phyloP scores from a whole-genome alignment of 2,888 invertebrate genomes.

The Drosophila mimetica region DNA sequence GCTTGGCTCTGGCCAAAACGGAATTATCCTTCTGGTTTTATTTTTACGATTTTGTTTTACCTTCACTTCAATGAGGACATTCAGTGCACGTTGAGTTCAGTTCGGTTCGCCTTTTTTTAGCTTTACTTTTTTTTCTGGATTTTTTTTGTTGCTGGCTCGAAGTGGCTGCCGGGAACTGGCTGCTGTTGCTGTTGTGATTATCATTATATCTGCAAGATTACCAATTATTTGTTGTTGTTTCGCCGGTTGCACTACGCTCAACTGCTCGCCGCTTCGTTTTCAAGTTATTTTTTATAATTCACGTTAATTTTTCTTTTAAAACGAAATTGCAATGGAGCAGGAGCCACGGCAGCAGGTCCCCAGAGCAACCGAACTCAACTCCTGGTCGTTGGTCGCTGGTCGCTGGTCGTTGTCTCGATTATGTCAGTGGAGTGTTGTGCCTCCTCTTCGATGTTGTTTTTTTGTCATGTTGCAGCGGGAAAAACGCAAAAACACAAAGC shows the following conservation, averaged over 20 bases:
- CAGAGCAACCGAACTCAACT: conserved; percentile 12
- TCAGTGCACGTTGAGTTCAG: conserved; percentile 70
- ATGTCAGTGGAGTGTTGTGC: conserved; percentile 75
- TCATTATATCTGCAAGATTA: conserved; percentile 17
- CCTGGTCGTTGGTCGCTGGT: conserved; percentile 37
- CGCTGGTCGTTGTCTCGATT: conserved; percentile 66
- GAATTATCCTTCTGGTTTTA: conserved; percentile 19
- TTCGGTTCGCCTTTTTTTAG: conserved; percentile 39
- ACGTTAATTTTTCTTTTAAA: conserved; percentile 78
- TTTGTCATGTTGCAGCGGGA: conserved; percentile 18
- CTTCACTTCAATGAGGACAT: conserved; percentile 77
- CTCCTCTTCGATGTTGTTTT: conserved; percentile 69
- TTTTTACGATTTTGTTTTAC: conserved; percentile 46
- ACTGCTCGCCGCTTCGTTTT: conserved; percentile 34
- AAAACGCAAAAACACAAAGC: conserved; percentile 5
- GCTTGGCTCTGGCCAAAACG: too few species aligned
- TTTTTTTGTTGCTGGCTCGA: not conserved
- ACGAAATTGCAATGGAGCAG: conserved; percentile 70
- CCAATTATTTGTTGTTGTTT: conserved; percentile 17
- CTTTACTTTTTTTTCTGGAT: conserved; percentile 5
- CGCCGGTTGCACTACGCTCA: conserved; percentile 7
- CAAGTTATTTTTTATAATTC: conserved; percentile 75
- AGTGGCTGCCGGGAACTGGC: conserved; percentile 25
- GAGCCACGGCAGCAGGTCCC: conserved; percentile 32
- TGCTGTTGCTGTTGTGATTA: conserved; percentile 33